Conservation (phyloP, 2,113 vertebrate genomes). For the Octodon degus region DNA sequence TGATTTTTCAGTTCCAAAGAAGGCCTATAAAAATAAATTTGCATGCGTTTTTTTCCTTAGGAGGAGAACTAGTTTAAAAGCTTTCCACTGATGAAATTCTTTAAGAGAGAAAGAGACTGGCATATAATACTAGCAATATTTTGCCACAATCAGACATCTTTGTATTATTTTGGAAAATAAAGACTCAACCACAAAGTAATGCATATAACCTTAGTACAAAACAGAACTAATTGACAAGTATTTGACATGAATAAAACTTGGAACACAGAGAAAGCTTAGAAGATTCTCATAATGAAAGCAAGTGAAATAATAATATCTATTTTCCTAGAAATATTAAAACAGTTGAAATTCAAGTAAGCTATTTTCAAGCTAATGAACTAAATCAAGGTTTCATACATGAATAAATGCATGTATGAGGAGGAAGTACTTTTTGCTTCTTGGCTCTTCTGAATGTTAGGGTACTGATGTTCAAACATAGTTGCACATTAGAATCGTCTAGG, state of each 20-base stretch:
- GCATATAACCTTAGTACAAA: neutral
- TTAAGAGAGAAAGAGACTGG: conserved; percentile 75
- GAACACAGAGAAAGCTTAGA: neutral
- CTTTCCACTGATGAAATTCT: conserved; percentile 74
- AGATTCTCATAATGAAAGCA: neutral
- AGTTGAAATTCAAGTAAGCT: neutral
- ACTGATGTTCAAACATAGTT: neutral
- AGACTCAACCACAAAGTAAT: neutral
- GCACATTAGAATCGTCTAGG: neutral
- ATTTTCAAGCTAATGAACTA: neutral
- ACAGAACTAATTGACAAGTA: neutral
- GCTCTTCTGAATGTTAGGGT: neutral
- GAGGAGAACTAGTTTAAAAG: conserved; percentile 67
- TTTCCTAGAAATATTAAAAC: neutral
- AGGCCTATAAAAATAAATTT: conserved; percentile 83
- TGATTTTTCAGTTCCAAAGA: conserved; percentile 79
- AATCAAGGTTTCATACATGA: neutral
- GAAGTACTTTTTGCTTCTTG: neutral
- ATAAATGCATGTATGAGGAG: too few species aligned
- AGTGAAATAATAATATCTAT: neutral
- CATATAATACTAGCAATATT: conserved; percentile 40
- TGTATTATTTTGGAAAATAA: neutral
- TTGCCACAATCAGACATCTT: neutral
- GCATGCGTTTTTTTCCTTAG: conserved; percentile 81
- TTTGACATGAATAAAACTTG: neutral